phyloP scores from a whole-genome alignment of 2,888 invertebrate genomes.

The Drosophila suboccidentalis region DNA sequence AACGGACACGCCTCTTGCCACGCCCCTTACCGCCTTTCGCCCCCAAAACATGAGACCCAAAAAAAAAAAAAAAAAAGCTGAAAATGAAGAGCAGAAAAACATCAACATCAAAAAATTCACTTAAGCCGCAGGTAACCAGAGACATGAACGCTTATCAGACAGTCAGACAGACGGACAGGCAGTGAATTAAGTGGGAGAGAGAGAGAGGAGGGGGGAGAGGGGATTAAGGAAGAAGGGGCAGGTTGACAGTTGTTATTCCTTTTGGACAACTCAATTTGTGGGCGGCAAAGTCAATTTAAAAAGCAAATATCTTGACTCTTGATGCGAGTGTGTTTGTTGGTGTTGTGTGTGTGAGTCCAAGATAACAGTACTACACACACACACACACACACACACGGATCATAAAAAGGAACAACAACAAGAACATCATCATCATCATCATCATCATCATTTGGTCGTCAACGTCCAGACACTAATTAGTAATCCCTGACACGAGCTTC shows the following conservation, averaged over 20 bases:
- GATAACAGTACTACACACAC: constrained; percentile 38
- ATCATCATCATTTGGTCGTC: constrained; percentile 52
- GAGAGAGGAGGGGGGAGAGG: not conserved
- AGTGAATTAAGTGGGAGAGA: constrained; percentile 1
- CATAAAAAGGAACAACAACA: constrained; percentile 43
- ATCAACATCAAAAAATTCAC: constrained; percentile 60
- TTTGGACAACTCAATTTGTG: constrained; percentile 71
- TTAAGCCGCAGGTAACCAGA: constrained; percentile 71
- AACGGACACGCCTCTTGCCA: constrained; percentile 43
- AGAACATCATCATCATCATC: constrained; percentile 10
- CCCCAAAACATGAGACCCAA: not conserved
- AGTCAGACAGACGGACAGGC: constrained; percentile 30
- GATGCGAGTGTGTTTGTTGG: constrained; percentile 5
- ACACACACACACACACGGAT: constrained; percentile 1
- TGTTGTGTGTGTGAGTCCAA: constrained; percentile 54
- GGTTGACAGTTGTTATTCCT: constrained; percentile 14
- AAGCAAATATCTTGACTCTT: constrained; percentile 61
- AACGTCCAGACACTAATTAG: constrained; percentile 81
- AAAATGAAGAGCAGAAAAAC: constrained; percentile 18
- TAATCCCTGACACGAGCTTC: constrained; percentile 80
- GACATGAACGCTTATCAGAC: constrained; percentile 67
- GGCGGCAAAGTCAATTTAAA: constrained; percentile 76
- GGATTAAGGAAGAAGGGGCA: not conserved
- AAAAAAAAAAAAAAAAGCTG: not conserved
- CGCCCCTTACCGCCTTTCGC: not conserved